These are phyloP conservation scores for Eudyptes chrysolophus DNA, from an alignment of 2,113 vertebrate species.

Conservation along the genomic window DNA sequence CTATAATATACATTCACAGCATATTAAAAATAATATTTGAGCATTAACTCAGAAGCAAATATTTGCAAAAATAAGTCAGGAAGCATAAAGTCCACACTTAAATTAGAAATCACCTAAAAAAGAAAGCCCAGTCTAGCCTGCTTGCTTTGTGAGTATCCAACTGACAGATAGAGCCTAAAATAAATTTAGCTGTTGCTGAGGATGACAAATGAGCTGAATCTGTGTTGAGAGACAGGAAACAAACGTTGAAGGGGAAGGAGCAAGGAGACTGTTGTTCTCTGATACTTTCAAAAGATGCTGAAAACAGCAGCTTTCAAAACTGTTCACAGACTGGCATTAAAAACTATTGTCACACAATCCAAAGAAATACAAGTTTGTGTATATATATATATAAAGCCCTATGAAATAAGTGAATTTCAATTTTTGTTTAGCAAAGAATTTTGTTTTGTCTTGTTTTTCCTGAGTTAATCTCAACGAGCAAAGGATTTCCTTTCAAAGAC, in stretches of 20 bases:
- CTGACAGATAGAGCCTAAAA: background rate
- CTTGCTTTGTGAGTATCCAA: background rate
- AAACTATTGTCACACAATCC: background rate
- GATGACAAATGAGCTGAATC: constrained; percentile 1
- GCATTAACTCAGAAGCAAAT: background rate
- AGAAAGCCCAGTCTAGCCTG: background rate
- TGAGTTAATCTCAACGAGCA: background rate
- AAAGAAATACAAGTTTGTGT: background rate
- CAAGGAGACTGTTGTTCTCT: background rate
- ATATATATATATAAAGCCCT: background rate
- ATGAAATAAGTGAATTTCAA: background rate
- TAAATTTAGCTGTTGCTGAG: background rate
- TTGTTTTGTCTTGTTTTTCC: background rate
- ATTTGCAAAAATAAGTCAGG: background rate
- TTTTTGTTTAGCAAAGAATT: background rate
- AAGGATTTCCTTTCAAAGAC: background rate
- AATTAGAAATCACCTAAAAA: background rate
- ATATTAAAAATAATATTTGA: background rate
- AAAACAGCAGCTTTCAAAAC: background rate
- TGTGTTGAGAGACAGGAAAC: background rate
- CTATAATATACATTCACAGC: background rate
- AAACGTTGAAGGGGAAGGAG: background rate
- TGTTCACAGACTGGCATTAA: background rate
- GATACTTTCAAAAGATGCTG: background rate
- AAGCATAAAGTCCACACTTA: background rate